Evolutionary conservation across 37 sponge, comb jelly and placozoan species (phyloP).

Genomic region (Cliona cf. orientalis): DNA sequence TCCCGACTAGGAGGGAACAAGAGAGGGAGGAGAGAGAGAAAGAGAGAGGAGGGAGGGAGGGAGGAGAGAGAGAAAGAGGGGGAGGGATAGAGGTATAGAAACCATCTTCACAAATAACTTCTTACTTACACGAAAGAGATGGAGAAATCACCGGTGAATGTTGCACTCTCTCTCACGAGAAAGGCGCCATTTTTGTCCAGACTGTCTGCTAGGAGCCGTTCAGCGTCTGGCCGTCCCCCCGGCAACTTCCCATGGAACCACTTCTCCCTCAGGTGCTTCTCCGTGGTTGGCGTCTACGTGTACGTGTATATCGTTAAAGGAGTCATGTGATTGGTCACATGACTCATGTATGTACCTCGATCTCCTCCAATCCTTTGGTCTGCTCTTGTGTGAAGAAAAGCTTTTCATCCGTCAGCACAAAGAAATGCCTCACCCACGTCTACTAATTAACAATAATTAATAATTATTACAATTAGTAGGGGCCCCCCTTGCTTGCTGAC

Average conservation of each 20-base stretch:
- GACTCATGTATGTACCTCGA: conserved; percentile 46
- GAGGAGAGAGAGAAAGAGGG: too few relatives aligned
- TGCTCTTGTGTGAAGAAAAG: conserved; percentile 86
- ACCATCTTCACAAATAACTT: too few relatives aligned
- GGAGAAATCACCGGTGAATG: conserved; percentile 89
- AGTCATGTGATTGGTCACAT: conserved; percentile 20
- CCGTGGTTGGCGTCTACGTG: conserved; percentile 46
- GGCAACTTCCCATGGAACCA: conserved; percentile 91
- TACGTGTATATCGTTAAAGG: neutral
- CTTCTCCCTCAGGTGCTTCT: conserved; percentile 64
- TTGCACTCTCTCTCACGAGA: conserved; percentile 92
- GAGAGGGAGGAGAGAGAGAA: too few relatives aligned
- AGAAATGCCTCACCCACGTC: conserved; percentile 87
- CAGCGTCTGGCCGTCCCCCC: conserved; percentile 73
- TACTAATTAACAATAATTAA: conserved; percentile 9
- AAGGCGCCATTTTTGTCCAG: conserved; percentile 84
- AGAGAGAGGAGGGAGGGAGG: neutral
- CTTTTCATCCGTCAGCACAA: conserved; percentile 82
- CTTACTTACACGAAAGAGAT: conserved; percentile 82
- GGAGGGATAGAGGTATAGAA: too few relatives aligned
- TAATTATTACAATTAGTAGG: too few relatives aligned
- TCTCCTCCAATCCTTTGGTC: conserved; percentile 68
- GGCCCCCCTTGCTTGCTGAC: conserved; percentile 23
- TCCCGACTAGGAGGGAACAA: conserved; percentile 45
- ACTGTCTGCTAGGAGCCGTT: conserved; percentile 76